phyloP scores from a whole-genome alignment of 1,140 invertebrate species.

The Scaptomyza pallida region DNA sequence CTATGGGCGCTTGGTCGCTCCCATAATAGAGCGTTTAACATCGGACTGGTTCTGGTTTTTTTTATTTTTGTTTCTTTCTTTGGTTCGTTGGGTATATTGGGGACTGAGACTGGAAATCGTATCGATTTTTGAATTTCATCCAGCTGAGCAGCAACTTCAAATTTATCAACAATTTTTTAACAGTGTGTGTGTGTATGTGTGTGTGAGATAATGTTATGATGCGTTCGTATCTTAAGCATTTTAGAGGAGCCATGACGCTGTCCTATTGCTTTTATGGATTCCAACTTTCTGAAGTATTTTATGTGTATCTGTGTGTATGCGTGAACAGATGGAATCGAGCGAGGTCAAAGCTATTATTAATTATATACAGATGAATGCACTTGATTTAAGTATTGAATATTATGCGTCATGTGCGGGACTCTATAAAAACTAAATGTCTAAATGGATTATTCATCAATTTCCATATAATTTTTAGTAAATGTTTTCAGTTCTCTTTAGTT shows the following conservation, averaged over 20 bases:
- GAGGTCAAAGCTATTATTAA: constrained; percentile 39
- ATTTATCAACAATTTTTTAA: constrained; percentile 47
- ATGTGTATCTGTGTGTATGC: constrained; percentile 9
- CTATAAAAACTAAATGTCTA: constrained; percentile 9
- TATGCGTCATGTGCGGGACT: constrained; percentile 54
- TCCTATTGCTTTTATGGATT: constrained; percentile 48
- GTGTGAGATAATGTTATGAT: constrained; percentile 10
- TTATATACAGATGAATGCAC: constrained; percentile 9
- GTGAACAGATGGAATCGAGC: constrained; percentile 41
- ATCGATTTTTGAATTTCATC: constrained; percentile 66
- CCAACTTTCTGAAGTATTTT: constrained; percentile 60
- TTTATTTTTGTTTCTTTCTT: not conserved
- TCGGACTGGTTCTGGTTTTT: constrained; percentile 60
- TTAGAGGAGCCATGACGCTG: constrained; percentile 29
- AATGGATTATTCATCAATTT: constrained; percentile 38
- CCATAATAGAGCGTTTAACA: constrained; percentile 52
- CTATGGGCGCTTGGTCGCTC: constrained; percentile 54
- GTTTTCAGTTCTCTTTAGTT: constrained; percentile 11
- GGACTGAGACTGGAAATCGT: constrained; percentile 54
- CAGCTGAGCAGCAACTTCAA: constrained; percentile 45
- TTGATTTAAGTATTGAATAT: constrained; percentile 7
- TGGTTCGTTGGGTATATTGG: constrained; percentile 31
- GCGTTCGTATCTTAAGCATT: constrained; percentile 32
- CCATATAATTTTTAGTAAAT: constrained; percentile 24
- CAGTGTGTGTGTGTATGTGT: constrained; percentile 13